Evolutionary conservation across 2,888 invertebrate genomes (phyloP).

Genomic region (Campoplex nolae): DNA sequence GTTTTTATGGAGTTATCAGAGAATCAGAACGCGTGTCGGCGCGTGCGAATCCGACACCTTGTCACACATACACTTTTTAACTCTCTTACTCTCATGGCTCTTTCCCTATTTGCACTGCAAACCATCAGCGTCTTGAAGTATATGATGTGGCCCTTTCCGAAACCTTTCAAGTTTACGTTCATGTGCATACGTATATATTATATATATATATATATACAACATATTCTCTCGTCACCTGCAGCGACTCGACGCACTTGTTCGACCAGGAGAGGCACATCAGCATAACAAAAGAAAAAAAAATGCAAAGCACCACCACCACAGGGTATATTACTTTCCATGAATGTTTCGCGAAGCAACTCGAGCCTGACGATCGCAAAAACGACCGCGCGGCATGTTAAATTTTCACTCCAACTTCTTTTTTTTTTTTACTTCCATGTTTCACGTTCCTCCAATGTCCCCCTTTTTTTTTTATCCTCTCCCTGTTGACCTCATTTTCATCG

Average conservation of each 20-base stretch:
- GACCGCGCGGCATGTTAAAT: slow-evolving; percentile 59
- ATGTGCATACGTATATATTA: neutral
- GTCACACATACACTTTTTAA: slow-evolving; percentile 13
- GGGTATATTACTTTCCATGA: slow-evolving; percentile 60
- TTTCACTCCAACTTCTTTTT: slow-evolving; percentile 27
- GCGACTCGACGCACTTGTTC: slow-evolving; percentile 51
- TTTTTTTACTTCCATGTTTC: slow-evolving; percentile 38
- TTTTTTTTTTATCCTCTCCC: slow-evolving; percentile 43
- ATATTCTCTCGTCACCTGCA: slow-evolving; percentile 57
- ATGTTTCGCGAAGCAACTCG: slow-evolving; percentile 51
- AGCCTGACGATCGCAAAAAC: slow-evolving; percentile 63
- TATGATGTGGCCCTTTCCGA: slow-evolving; percentile 57
- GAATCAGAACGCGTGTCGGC: slow-evolving; percentile 63
- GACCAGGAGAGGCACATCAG: slow-evolving; percentile 26
- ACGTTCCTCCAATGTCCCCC: slow-evolving; percentile 41
- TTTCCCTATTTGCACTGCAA: slow-evolving; percentile 40
- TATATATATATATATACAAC: no score
- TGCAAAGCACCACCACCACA: slow-evolving; percentile 47
- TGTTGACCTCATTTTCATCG: slow-evolving; percentile 66
- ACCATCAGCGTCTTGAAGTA: slow-evolving; percentile 40
- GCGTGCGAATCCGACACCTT: slow-evolving; percentile 62
- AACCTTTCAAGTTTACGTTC: slow-evolving; percentile 69
- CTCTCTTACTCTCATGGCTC: slow-evolving; percentile 19
- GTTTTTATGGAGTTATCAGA: slow-evolving; percentile 63
- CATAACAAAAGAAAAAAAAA: slow-evolving; percentile 22